phyloP scores from a whole-genome alignment of 23 tunicate genomes.

The Pegea sp. region DNA sequence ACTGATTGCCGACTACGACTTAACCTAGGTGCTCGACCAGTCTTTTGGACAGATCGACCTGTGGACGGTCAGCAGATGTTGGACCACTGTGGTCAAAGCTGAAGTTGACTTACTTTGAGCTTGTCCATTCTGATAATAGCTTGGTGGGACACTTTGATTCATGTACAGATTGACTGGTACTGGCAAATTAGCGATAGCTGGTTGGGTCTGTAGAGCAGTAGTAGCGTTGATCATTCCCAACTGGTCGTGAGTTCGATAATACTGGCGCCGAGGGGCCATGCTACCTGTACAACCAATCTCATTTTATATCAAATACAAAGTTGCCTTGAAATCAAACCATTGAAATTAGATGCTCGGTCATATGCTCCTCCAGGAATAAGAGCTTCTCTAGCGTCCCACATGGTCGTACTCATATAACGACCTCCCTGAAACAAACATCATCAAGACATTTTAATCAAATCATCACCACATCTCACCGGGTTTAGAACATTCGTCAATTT shows the following conservation, averaged over 20 bases:
- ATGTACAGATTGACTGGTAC: constrained; percentile 95
- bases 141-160: constrained; percentile 87
- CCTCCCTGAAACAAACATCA: constrained; percentile 38
- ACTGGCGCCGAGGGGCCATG: constrained; percentile 86
- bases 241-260: constrained; percentile 91
- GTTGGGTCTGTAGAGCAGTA: constrained; percentile 50
- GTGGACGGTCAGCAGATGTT: neutral
- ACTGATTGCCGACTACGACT: constrained; percentile 10
- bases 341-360: constrained; percentile 41
- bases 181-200: constrained; percentile 49
- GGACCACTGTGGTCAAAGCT: no score
- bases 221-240: constrained; percentile 81
- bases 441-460: neutral
- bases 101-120: constrained; percentile 53
- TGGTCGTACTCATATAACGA: constrained; percentile 75
- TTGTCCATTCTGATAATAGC: constrained; percentile 64
- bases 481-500: constrained; percentile 70
- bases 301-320: neutral
- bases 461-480: constrained; percentile 22
- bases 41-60: constrained; percentile 49
- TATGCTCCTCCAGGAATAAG: constrained; percentile 88
- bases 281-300: constrained; percentile 1
- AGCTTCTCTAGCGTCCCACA: constrained; percentile 97
- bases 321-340: constrained; percentile 13
- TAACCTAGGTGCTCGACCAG: constrained; percentile 73